Evolutionary conservation across 1,140 invertebrate genomes (phyloP).

Genomic region (Teleogryllus occipitalis): DNA sequence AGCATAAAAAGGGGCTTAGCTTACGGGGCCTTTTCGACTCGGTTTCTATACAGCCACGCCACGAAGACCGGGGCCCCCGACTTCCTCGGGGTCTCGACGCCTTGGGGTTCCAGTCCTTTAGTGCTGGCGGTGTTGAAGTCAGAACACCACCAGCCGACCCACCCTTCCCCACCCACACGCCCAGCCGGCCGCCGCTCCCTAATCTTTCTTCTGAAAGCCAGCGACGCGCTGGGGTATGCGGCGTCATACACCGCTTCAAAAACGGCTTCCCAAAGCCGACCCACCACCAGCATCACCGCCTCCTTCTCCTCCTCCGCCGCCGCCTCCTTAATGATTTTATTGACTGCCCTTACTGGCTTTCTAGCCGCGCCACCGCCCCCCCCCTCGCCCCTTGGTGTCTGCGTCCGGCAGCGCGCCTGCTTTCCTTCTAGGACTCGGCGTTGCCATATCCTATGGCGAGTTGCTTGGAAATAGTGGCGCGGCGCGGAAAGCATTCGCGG

Average conservation of each 20-base stretch:
- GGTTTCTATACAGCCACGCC: background rate
- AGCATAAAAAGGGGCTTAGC: slow-evolving; percentile 3
- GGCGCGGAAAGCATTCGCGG: no score
- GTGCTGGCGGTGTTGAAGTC: background rate
- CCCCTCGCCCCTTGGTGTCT: no score
- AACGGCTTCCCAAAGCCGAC: background rate
- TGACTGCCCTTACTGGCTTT: slow-evolving; percentile 3
- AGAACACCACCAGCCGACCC: background rate
- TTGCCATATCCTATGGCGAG: background rate
- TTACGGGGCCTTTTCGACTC: slow-evolving; percentile 1
- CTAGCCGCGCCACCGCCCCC: background rate
- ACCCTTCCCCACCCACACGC: background rate
- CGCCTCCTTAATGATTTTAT: background rate
- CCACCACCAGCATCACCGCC: background rate
- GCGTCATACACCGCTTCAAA: background rate
- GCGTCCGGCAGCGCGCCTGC: background rate
- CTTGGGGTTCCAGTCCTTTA: background rate
- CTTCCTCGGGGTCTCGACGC: background rate
- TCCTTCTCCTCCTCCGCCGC: no score
- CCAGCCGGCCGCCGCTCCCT: background rate
- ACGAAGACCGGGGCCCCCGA: background rate
- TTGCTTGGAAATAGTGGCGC: no score
- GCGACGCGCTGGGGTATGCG: background rate
- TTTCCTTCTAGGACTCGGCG: background rate
- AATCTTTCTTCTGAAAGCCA: slow-evolving; percentile 4